Base-by-base conservation (phyloP, 2,888 invertebrate species). In the Emesis russula region DNA sequence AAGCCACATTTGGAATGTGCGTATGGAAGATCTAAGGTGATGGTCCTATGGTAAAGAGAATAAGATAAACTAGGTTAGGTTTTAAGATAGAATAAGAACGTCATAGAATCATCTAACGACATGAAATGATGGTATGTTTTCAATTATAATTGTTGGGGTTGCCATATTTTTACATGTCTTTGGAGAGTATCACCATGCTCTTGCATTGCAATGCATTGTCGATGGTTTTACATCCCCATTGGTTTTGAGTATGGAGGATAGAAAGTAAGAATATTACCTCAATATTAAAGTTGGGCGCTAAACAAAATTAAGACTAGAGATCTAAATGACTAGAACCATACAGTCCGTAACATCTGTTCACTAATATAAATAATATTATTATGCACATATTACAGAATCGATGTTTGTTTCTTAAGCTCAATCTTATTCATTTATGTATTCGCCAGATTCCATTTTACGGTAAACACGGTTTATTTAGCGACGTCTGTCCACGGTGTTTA, bases 41-140 rank as follows among this genome's bases (percentile, higher is more conserved):
- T 76, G 68, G 83, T 84, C 66, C 81, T 73, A 81, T 41, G 31
- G 58, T 86, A 82, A 41, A 68, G 79, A 88, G 83, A 75, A 87
- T 86, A 89, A 88, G 83, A 90, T 97, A 95, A 97, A 96, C 93
- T 97, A 97, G 97, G 96, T 96, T 97, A 97, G 97, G 96, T 96
- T 95, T 95, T 96, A 97, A 96, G 96, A 96, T 98, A 97, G 97
- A 96, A 95, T 96, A 96, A 96, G 96, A 97, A 97, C 98, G 98
- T 98, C 98, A 98, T 98, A 97, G 98, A 97, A 97, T 97, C 97
- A 96, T 95, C 95, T 92, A 81, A 58, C n/a, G 53, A 53, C 38
- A 44, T 73, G 79, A 36, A 71, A 58, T 53, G 75, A 75, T 53
- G 36, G 6, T 58, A n/a, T 75, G 36, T n/a, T 70, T 70, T 36